Evolutionary conservation across 2,888 invertebrate genomes (phyloP), one percentile per base, ranked within the genome.

Genomic region (Noctuana brunneofusca): DNA sequence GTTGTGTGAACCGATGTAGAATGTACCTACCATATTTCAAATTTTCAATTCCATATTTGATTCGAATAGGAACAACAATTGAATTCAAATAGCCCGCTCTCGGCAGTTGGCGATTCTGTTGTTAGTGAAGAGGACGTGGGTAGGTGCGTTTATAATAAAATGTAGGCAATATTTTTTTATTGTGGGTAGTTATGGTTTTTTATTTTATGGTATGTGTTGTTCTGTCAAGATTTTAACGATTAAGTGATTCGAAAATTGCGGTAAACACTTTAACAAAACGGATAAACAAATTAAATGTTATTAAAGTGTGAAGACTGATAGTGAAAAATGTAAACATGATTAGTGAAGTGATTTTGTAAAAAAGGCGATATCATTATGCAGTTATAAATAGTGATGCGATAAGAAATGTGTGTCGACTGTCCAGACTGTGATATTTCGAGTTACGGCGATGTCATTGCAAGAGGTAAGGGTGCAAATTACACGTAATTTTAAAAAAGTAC

Each of bases 401-500:
- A 84, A 81, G 66, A 55, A 75, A 83, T 78, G 78, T 83, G 85
- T 84, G 84, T 83, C 79, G 79, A 68, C 69, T 73, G 74, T 76
- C 69, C 69, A 68, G 67, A 66, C 66, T 73, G 79, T 82, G 77
- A 85, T 80, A 78, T 75, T 73, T 78, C 66, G 73, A 65, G 65
- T 68, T 78, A 75, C 63, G 63, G 16, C 55, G 22, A 89, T 90
- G 90, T 90, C 90, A 72, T 80, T 90, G 65, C 83, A 84, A 72
- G 88, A 90, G 90, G 90, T 90, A 70, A 87, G 88, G 8, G 8
- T 41, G 11, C 30, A 11, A 32, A 11, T 11, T 32, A 32, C 9
- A 11, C 9, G 0, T 27, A 27, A 8, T 8, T 27, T 27, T 27
- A 27, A 27, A 27, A 27, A 27, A 0, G 8, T 27, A 5, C 8